A percentile compares a stretch with the other conserved stretches of the same genome.
Conservation (phyloP, 2,888 invertebrate genomes). For the Cosmorhoe ocellata region DNA sequence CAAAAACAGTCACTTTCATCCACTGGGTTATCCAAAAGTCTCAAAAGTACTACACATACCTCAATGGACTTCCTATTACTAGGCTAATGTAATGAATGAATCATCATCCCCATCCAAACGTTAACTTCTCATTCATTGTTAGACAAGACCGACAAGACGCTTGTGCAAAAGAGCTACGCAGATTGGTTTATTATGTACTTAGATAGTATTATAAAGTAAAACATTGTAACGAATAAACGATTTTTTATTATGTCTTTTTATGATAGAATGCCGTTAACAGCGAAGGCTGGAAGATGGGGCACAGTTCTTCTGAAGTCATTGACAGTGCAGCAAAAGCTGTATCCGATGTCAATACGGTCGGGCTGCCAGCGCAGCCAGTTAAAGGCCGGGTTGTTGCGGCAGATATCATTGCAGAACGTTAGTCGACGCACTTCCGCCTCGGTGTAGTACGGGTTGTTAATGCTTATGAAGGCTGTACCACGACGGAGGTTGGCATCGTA, state of each 20-base stretch:
- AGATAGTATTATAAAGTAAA: no score
- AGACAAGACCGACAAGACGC: no score
- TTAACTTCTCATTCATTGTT: no score
- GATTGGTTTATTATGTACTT: no score
- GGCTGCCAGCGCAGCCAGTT: conserved; percentile 83
- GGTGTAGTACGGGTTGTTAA: conserved; percentile 84
- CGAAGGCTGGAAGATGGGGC: conserved; percentile 78
- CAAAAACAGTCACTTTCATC: no score
- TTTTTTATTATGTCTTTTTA: background rate
- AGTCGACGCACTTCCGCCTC: conserved; percentile 57
- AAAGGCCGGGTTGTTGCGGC: conserved; percentile 80
- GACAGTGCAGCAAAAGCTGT: conserved; percentile 84
- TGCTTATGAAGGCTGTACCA: conserved; percentile 83
- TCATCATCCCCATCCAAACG: no score
- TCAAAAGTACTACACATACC: no score
- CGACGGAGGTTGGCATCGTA: conserved; percentile 73
- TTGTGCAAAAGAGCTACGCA: no score
- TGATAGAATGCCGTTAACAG: conserved; percentile 60
- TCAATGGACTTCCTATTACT: no score
- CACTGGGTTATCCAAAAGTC: no score
- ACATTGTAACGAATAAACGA: background rate
- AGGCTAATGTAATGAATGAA: no score
- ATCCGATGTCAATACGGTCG: conserved; percentile 76
- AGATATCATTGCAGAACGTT: conserved; percentile 79
- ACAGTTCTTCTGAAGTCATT: conserved; percentile 79